Conservation (phyloP, 1,140 invertebrate genomes). For the Listronotus bonariensis region DNA sequence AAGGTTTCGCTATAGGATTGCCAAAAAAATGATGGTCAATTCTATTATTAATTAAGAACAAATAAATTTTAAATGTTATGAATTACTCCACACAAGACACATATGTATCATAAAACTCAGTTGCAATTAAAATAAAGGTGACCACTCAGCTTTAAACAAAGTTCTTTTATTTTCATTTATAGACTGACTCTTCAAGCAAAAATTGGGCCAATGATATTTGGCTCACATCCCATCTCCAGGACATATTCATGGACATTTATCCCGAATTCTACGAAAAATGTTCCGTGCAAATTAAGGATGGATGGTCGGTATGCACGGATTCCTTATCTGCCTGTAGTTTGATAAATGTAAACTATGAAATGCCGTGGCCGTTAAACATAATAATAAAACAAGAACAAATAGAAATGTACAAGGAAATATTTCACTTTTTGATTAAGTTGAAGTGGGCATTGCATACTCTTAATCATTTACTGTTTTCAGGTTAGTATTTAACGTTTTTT, state of each 20-base stretch:
- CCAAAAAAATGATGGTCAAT: too few species aligned
- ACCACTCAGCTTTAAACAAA: too few species aligned
- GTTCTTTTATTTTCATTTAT: conserved; percentile 24
- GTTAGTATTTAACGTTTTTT: conserved; percentile 52
- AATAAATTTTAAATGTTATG: too few species aligned
- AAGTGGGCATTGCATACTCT: conserved; percentile 67
- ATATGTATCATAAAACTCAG: too few species aligned
- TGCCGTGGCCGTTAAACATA: conserved; percentile 62
- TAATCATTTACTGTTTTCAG: conserved; percentile 62
- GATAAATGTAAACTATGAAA: conserved; percentile 59
- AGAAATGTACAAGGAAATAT: conserved; percentile 64
- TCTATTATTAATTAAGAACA: too few species aligned
- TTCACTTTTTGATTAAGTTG: conserved; percentile 66
- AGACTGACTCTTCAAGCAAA: conserved; percentile 29
- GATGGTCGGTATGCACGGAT: conserved; percentile 37
- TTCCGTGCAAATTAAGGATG: conserved; percentile 40
- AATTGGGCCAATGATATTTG: conserved; percentile 48
- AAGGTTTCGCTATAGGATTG: too few species aligned
- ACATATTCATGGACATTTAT: conserved; percentile 48
- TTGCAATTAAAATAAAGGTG: too few species aligned
- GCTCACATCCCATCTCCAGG: conserved; percentile 48
- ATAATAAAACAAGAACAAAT: conserved; percentile 61
- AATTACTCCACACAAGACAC: too few species aligned
- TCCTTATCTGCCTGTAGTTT: conserved; percentile 59
- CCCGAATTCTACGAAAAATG: conserved; percentile 47